These are phyloP conservation scores for Cheilinus undulatus DNA, from an alignment of 2,113 vertebrate genomes.

Conservation along the genomic window DNA sequence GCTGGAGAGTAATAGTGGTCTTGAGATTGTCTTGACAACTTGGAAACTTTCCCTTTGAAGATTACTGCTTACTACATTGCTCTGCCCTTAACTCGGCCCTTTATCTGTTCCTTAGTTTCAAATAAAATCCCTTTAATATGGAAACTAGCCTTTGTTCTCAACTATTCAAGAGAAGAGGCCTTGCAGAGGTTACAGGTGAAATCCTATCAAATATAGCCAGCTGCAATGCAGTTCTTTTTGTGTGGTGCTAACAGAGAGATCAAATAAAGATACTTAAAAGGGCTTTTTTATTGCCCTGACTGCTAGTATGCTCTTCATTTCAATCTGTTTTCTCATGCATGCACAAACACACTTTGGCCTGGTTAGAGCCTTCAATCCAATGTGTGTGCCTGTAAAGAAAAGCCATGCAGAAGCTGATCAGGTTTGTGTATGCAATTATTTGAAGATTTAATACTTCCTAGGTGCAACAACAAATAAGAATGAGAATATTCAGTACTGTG, in stretches of 20 bases:
- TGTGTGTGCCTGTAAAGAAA: too few relatives aligned
- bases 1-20: not conserved
- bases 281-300: not conserved
- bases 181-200: not conserved
- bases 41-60: not conserved
- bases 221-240: too few relatives aligned
- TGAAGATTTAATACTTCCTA: too few relatives aligned
- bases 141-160: not conserved
- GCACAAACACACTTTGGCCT: not conserved
- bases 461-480: too few relatives aligned
- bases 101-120: not conserved
- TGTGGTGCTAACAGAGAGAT: not conserved
- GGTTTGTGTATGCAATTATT: too few relatives aligned
- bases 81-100: not conserved
- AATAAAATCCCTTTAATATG: not conserved
- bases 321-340: too few relatives aligned
- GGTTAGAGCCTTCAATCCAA: not conserved
- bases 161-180: not conserved
- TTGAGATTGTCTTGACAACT: not conserved
- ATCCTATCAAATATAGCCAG: too few relatives aligned
- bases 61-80: not conserved
- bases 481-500: too few relatives aligned
- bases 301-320: not conserved
- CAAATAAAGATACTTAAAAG: not conserved
- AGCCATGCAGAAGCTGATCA: too few relatives aligned